Conservation (phyloP, 64 coral and sea anemone genomes). For the Stichodactyla helianthus region DNA sequence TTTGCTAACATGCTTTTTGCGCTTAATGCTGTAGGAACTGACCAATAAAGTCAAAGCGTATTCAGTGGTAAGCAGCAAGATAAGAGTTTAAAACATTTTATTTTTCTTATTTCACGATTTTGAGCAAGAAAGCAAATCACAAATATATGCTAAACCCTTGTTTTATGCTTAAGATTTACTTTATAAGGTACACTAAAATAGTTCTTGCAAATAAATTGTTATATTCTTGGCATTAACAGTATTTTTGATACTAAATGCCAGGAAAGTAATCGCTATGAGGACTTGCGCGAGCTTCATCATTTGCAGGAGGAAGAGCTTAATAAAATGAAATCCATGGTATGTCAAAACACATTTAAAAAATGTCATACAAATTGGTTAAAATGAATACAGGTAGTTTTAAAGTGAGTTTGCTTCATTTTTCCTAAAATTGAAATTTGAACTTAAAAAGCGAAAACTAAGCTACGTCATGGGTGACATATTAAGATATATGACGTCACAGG, state of each 20-base stretch:
- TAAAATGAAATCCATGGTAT: conserved; percentile 86
- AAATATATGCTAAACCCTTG: too few relatives aligned
- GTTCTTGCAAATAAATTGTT: too few relatives aligned
- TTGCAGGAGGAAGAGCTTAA: conserved; percentile 74
- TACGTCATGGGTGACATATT: neutral
- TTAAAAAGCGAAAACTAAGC: neutral
- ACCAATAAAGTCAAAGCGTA: conserved; percentile 8
- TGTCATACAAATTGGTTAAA: neutral
- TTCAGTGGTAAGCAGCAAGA: conserved; percentile 18
- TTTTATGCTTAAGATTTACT: too few relatives aligned
- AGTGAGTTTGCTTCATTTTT: neutral
- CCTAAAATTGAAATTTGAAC: neutral
- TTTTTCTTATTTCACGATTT: neutral
- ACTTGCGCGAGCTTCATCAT: conserved; percentile 68
- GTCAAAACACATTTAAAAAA: neutral
- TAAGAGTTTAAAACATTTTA: neutral
- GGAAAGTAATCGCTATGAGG: conserved; percentile 67
- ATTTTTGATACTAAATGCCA: conserved; percentile 25
- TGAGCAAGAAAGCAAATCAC: too few relatives aligned
- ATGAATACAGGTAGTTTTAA: neutral
- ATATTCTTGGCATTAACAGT: too few relatives aligned
- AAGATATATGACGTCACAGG: neutral
- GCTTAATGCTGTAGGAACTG: conserved; percentile 7
- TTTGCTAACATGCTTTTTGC: neutral
- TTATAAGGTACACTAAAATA: too few relatives aligned